phyloP scores from a whole-genome alignment of 2,113 vertebrate species.

The Serinus canaria region DNA sequence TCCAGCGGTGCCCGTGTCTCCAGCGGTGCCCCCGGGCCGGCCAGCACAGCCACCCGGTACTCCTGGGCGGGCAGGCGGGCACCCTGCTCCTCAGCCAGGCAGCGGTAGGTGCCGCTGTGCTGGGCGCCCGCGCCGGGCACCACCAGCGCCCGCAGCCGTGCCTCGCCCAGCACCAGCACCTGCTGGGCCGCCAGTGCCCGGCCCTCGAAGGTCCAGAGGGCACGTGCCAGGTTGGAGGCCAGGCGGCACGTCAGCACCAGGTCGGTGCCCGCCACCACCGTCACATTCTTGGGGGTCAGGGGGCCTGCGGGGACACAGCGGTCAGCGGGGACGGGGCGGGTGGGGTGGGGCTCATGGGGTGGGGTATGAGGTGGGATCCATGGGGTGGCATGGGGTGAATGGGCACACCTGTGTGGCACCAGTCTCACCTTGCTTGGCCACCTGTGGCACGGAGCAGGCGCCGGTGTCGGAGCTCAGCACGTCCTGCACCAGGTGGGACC shows the following conservation, averaged over 20 bases:
- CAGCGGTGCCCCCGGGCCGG: slow-evolving; percentile 78
- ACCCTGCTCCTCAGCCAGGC: not conserved
- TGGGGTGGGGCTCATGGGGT: too few relatives aligned
- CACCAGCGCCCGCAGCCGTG: not conserved
- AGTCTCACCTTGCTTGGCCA: slow-evolving; percentile 61
- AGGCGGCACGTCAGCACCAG: slow-evolving; percentile 90
- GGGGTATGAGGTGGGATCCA: not conserved
- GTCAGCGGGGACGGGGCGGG: not conserved
- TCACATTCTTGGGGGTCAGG: slow-evolving; percentile 82
- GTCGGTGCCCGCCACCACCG: slow-evolving; percentile 87
- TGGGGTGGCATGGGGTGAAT: too few relatives aligned
- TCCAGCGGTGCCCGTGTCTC: slow-evolving; percentile 85
- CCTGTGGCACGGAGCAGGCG: slow-evolving; percentile 54
- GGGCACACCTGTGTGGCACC: not conserved
- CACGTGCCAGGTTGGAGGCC: slow-evolving; percentile 90
- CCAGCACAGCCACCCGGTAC: slow-evolving; percentile 84
- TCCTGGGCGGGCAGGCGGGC: slow-evolving; percentile 62
- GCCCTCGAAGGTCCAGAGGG: slow-evolving; percentile 86
- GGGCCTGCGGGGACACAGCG: slow-evolving; percentile 63
- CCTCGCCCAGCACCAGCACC: slow-evolving; percentile 58
- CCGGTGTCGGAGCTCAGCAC: slow-evolving; percentile 40
- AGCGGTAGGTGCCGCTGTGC: not conserved
- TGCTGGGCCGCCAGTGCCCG: slow-evolving; percentile 74
- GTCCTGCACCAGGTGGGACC: slow-evolving; percentile 71
- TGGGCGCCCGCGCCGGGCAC: not conserved